Conservation (phyloP, 1,140 invertebrate species). For the Aphelenchoides besseyi region DNA sequence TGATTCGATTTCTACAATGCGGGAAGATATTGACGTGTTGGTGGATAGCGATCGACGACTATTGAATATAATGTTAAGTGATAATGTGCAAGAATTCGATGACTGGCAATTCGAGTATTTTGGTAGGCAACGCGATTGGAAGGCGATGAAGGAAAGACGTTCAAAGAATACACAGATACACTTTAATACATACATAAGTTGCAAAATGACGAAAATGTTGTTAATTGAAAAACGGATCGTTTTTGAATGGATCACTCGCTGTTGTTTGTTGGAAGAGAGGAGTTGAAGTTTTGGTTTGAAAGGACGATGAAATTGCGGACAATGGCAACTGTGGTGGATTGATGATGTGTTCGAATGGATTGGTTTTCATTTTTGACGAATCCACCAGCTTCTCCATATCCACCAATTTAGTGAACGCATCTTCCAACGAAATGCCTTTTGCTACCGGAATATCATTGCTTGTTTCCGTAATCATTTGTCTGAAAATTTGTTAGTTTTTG, state of each 20-base stretch:
- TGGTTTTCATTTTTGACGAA: constrained; percentile 46
- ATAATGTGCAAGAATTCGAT: neutral
- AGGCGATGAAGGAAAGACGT: neutral
- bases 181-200: neutral
- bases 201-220: constrained; percentile 6
- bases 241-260: neutral
- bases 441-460: neutral
- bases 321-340: constrained; percentile 50
- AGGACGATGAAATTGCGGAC: neutral
- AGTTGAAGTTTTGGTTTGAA: neutral
- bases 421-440: constrained; percentile 53
- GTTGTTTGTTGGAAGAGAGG: neutral
- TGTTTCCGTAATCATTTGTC: neutral
- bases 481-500: neutral
- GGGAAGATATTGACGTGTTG: no score
- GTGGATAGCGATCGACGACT: no score
- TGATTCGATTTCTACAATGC: no score
- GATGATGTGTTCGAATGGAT: constrained; percentile 55
- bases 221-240: constrained; percentile 23
- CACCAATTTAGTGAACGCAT: constrained; percentile 59
- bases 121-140: neutral
- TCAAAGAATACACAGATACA: neutral
- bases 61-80: neutral
- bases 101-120: neutral
- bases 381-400: constrained; percentile 55